Base-by-base conservation (phyloP, 1,140 invertebrate species). In the Pteromalus puparum region DNA sequence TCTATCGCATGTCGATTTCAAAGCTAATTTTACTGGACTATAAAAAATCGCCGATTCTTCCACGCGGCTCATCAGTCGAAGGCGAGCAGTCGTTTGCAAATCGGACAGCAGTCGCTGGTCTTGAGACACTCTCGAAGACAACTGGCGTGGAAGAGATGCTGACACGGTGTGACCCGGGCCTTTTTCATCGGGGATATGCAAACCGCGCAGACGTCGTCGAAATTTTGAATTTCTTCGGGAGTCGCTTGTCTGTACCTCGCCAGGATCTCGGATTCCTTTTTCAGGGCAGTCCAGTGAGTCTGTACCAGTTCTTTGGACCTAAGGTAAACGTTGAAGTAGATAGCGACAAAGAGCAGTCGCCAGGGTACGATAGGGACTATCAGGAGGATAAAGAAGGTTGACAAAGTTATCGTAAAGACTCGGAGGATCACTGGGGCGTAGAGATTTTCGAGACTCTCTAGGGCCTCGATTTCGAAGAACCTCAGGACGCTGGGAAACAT, bases 171-270 rank as follows among this genome's bases (percentile, higher is more conserved):
- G 1, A 96, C 94, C 21, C 96, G 92, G 0, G 96, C 96, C 21
- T 93, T 94, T 73, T 92, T 93, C 96, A 97, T 96, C 1, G 91
- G 88, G 83, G 94, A 95, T 13, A 97, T 92, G 88, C 96, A 97
- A 21, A 97, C 95, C 1, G 96, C 95, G 90, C 96, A 97, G 3
- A 97, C 95, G 88, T 97, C 96, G 86, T 97, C 96, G 79, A 95
- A 94, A 53, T 94, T 94, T 6, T 93, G 91, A 24, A 97, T 93
- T 88, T 97, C 96, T 15, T 95, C 94, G 1, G 87, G 53, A 1
- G 95, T 95, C 2, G 96, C 96, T 48, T 94, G 92, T 65, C 96
- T 91, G 87, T 96, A 97, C 81, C 93, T 94, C 28, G 93, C 93
- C 42, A 97, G 88, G 4, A 95, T 92, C 5, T 93, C 93, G 80